A percentile compares a stretch with the other conserved stretches of the same genome.
These are phyloP conservation scores for Oreochromis aureus DNA, from an alignment of 2,113 vertebrate species.

Conservation along the genomic window DNA sequence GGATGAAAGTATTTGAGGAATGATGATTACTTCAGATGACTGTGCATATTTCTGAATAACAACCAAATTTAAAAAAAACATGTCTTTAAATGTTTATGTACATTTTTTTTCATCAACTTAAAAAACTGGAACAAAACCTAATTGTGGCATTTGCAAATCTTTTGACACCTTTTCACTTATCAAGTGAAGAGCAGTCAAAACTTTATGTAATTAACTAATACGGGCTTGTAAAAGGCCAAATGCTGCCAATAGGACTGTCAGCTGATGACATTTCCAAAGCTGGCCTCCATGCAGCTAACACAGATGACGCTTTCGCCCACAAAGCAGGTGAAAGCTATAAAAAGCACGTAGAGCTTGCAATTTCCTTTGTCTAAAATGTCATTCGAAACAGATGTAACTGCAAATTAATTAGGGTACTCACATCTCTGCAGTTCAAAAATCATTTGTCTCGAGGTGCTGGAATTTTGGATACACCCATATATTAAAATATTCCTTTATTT, in stretches of 20 bases:
- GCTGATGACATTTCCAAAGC: background rate
- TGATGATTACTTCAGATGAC: background rate
- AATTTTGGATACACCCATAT: background rate
- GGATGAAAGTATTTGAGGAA: background rate
- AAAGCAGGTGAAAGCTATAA: background rate
- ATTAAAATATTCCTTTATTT: background rate
- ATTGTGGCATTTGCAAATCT: background rate
- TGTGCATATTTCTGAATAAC: background rate
- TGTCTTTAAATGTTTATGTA: background rate
- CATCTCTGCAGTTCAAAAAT: background rate
- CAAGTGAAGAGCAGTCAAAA: background rate
- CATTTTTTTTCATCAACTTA: background rate
- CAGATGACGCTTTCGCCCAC: background rate
- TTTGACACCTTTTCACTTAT: background rate
- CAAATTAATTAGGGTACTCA: background rate
- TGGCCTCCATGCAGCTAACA: background rate
- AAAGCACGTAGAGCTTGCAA: background rate
- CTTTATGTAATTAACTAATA: background rate
- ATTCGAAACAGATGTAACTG: background rate
- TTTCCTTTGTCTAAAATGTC: background rate
- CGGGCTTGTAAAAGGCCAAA: background rate
- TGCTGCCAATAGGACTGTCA: background rate
- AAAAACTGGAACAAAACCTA: background rate
- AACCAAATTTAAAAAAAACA: accelerated
- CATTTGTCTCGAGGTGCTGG: background rate